These are phyloP conservation scores for Stictonetta naevosa DNA, from an alignment of 2,113 vertebrate species.

Conservation along the genomic window DNA sequence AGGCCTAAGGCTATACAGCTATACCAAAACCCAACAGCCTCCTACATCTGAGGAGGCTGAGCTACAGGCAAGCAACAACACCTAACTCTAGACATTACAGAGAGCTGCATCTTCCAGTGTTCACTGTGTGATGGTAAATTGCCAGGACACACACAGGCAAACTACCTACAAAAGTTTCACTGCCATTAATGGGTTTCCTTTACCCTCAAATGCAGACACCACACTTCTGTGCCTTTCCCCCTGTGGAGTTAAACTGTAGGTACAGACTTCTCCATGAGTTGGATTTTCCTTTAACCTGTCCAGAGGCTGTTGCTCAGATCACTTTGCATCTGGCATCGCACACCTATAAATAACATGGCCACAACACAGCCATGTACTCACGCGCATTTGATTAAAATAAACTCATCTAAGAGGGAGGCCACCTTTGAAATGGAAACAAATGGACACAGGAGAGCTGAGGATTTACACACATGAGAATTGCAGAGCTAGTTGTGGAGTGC, in stretches of 20 bases:
- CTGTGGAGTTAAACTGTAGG: accelerated
- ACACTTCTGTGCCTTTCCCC: not conserved
- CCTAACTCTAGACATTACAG: not conserved
- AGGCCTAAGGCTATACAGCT: no score
- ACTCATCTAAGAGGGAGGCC: not conserved
- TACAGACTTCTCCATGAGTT: not conserved
- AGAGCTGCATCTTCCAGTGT: not conserved
- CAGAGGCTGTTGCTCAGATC: not conserved
- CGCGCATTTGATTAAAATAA: not conserved
- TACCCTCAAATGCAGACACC: not conserved
- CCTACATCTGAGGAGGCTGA: no score
- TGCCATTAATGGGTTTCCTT: not conserved
- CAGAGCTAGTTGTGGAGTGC: not conserved
- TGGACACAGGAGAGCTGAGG: not conserved
- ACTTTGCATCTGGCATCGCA: not conserved
- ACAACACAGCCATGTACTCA: not conserved
- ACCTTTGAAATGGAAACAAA: conserved; percentile 2
- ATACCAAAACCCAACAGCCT: not conserved
- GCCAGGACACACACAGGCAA: not conserved
- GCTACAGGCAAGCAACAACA: not conserved
- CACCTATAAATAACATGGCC: not conserved
- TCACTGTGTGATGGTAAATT: not conserved
- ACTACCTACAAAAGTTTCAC: not conserved
- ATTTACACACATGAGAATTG: not conserved
- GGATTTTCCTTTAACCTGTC: not conserved